Conservation (phyloP, 2,797 vertebrate species). For the Hyperoplus immaculatus region DNA sequence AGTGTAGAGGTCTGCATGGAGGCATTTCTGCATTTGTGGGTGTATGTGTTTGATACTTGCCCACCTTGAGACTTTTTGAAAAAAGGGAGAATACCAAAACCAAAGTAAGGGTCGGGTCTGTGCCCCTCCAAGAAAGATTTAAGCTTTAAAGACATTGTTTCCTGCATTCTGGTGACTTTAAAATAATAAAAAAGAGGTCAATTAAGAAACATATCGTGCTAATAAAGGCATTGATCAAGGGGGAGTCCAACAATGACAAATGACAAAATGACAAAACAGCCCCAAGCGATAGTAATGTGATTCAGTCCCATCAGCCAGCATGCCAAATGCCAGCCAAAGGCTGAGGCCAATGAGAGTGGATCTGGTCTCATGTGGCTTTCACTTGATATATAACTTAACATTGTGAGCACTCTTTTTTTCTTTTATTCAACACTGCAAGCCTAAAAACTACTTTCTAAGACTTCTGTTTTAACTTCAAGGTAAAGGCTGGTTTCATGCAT, state of each 20-base stretch:
- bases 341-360: constrained; percentile 16
- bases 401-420: no score
- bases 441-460: background rate
- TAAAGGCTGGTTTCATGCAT: background rate
- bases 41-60: constrained; percentile 7
- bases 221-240: constrained; percentile 79
- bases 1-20: constrained; percentile 23
- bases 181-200: constrained; percentile 39
- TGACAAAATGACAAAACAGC: constrained; percentile 56
- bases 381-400: background rate
- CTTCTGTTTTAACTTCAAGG: background rate
- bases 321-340: constrained; percentile 36
- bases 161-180: no score
- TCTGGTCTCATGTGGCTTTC: background rate
- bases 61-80: background rate
- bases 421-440: no score
- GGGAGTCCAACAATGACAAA: constrained; percentile 72
- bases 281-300: constrained; percentile 39
- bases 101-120: no score
- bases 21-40: constrained; percentile 27
- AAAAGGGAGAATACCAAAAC: background rate
- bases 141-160: no score
- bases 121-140: no score
- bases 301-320: constrained; percentile 35
- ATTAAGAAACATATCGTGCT: constrained; percentile 76